Evolutionary conservation across 2,113 vertebrate genomes (phyloP).

Genomic region (Plotosus lineatus): DNA sequence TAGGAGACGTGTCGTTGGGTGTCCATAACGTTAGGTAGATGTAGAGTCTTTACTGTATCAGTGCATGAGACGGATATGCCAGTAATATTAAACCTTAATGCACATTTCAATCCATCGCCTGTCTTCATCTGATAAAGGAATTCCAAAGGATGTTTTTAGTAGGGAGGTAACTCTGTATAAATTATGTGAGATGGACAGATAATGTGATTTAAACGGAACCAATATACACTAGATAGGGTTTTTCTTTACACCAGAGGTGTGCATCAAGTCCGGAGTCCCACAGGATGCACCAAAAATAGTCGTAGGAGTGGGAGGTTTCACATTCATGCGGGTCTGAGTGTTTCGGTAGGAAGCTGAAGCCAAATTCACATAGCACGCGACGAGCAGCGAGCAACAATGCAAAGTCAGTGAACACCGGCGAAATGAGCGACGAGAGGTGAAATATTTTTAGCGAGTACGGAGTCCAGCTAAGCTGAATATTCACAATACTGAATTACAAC

Average conservation of each 20-base stretch:
- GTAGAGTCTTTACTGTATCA: neutral
- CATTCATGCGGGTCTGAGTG: neutral
- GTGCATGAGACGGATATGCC: neutral
- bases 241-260: neutral
- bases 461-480: too few species aligned
- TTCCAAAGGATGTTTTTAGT: neutral
- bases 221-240: neutral
- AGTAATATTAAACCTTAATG: neutral
- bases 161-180: neutral
- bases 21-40: neutral
- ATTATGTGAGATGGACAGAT: neutral
- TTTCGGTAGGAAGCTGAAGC: neutral
- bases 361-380: too few species aligned
- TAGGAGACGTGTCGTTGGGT: neutral
- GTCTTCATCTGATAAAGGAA: neutral
- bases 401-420: too few species aligned
- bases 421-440: too few species aligned
- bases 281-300: neutral
- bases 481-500: too few species aligned
- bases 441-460: too few species aligned
- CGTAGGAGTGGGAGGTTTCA: neutral
- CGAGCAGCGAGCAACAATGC: too few species aligned
- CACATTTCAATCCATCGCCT: neutral
- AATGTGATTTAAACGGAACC: neutral
- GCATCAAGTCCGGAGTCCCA: neutral